Base-by-base conservation (phyloP, 1,140 invertebrate species). In the Oryzaephilus surinamensis region DNA sequence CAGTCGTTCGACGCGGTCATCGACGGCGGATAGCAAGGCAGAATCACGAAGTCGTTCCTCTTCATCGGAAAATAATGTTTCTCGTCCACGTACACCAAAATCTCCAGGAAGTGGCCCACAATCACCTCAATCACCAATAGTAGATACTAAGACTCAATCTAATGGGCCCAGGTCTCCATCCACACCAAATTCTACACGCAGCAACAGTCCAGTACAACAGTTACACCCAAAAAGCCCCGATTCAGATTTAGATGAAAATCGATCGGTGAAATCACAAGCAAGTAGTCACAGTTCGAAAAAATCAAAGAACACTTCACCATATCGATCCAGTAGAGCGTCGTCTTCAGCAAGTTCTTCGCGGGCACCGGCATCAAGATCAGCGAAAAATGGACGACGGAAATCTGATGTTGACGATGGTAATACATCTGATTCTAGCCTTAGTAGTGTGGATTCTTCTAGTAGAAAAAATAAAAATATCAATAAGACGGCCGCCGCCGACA, bases 401-500 rank as follows among this genome's bases (percentile, higher is more conserved):
- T 52, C 53, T 5, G 53, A 51, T 4, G 4, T 10, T 17, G 6
- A 5, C 4, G 41, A 46, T 44, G 51, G 56, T 6, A 53, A 52
- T 41, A 52, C 48, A 13, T 61, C 58, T 5, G 58, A 62, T 52
- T 60, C 57, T 2, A 61, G 58, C 43, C 36, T 46, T 10, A 53
- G 54, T n/a, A 62, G 60, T 46, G 46, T 50, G 7, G 58, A 58
- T 49, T 57, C 54, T 6, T 52, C 48, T n/a, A 52, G 49, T 23
- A 41, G 50, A 15, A 54, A 47, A 33, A 57, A 60, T 28, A 55
- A 49, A 39, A 43, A 54, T 36, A 43, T 51, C 14, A 32, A 35
- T 1, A 46, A 46, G 23, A 38, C 10, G 10, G 6, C 4, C 11
- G 5, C 11, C 12, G 27, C 36, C 23, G 54, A 60, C 38, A 51